Evolutionary conservation across 2,797 vertebrate genomes (phyloP), one percentile per base, ranked within the genome.

Genomic region (Phrynocephalus guinanensis): DNA sequence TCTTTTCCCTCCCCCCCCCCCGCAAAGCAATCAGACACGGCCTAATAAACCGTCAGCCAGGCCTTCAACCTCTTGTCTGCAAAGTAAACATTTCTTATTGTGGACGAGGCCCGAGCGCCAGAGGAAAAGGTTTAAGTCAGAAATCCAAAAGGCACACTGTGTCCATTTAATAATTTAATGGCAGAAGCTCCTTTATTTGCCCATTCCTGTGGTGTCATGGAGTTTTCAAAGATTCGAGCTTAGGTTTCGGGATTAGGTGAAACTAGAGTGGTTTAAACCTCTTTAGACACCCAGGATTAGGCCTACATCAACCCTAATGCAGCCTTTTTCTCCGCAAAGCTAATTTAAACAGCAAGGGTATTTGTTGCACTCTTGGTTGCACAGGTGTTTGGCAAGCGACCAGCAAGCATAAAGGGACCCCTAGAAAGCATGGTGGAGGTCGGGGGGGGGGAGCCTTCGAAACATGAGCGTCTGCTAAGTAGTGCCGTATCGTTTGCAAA

Each of bases 231-330:
- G 97, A 97, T 96, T 95, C 96, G 94, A 96, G 96, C 95, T 98
- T 98, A 97, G 97, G 97, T 98, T 98, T 97, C 97, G 91, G 98
- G 98, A 99, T 99, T 99, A 99, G 97, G 96, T 98, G 98, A 98
- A 99, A 99, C 98, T 96, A 95, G 98, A 99, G 99, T 97, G 97
- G 97, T 97, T 97, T 99, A 99, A 99, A 98, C 97, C 97, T 97
- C 97, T 97, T 98, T 97, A 97, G 97, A 97, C 97, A 96, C 94
- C 92, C 5, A 97, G 98, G 98, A 99, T 99, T 98, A 99, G 96
- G 90, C 90, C 89, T 91, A 95, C 92, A 96, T 96, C 94, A 94
- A 95, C 94, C 93, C 96, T 93, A 94, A 97, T 95, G 96, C 85
- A 96, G 97, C 93, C 96, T 95, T 96, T 96, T 96, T 96, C 95